Evolutionary conservation across 2,888 invertebrate genomes (phyloP).

Genomic region (Amphimallon solstitiale): DNA sequence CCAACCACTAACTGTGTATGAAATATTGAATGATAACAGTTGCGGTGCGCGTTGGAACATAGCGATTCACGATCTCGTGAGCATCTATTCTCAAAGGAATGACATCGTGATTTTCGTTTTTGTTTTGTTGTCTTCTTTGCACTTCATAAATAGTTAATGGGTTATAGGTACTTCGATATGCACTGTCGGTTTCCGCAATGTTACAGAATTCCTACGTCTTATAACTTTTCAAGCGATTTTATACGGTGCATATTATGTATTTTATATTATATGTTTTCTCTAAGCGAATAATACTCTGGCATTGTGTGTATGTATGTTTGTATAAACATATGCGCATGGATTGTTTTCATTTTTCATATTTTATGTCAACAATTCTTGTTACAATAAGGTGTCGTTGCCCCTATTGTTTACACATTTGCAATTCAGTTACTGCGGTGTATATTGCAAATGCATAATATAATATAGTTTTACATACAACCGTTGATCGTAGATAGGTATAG

Average conservation of each 20-base stretch:
- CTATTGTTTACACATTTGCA: slow-evolving; percentile 1
- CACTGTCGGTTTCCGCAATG: slow-evolving; percentile 51
- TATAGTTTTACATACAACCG: too few relatives aligned
- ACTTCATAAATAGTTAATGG: slow-evolving; percentile 60
- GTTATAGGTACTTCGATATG: slow-evolving; percentile 49
- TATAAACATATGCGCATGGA: neutral
- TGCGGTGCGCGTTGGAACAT: slow-evolving; percentile 48
- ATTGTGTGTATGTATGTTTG: slow-evolving; percentile 1
- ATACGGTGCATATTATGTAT: slow-evolving; percentile 26
- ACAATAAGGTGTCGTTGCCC: neutral
- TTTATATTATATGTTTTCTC: too few relatives aligned
- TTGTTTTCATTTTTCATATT: neutral
- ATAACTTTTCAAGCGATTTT: slow-evolving; percentile 28
- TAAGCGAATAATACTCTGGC: too few relatives aligned
- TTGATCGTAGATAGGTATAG: too few relatives aligned
- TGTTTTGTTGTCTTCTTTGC: slow-evolving; percentile 55
- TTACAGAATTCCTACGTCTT: slow-evolving; percentile 44
- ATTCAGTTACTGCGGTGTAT: neutral
- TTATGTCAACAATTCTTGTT: slow-evolving; percentile 7
- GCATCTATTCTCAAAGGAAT: slow-evolving; percentile 54
- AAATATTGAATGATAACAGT: slow-evolving; percentile 41
- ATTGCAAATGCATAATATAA: neutral
- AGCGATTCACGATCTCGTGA: slow-evolving; percentile 58
- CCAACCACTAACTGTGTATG: slow-evolving; percentile 35
- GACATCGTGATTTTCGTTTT: slow-evolving; percentile 59